These are phyloP conservation scores for Ophion costatus DNA, from an alignment of 2,888 invertebrate species.

Conservation along the genomic window DNA sequence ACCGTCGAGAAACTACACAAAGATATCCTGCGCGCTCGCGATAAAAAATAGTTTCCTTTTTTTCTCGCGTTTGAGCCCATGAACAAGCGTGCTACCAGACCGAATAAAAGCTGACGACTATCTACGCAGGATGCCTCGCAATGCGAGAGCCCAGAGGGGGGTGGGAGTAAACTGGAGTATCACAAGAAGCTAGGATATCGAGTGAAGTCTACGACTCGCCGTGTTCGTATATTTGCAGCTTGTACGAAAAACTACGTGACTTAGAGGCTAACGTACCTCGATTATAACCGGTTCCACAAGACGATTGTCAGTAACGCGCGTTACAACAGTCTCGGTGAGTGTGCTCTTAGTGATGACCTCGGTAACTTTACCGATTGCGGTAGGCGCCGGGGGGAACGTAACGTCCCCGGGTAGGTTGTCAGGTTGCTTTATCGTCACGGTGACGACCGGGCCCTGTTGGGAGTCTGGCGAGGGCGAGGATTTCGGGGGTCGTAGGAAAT, in stretches of 20 bases:
- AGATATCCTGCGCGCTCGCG: neutral
- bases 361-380: conserved; percentile 93
- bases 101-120: conserved; percentile 28
- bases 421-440: conserved; percentile 93
- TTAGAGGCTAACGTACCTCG: conserved; percentile 88
- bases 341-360: conserved; percentile 98
- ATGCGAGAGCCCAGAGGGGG: conserved; percentile 12
- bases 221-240: neutral
- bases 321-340: conserved; percentile 97
- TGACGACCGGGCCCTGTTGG: conserved; percentile 87
- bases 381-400: conserved; percentile 92
- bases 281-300: conserved; percentile 93
- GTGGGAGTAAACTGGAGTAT: conserved; percentile 14
- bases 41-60: conserved; percentile 11
- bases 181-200: conserved; percentile 18
- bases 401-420: conserved; percentile 87
- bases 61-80: neutral
- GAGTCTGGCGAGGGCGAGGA: conserved; percentile 82
- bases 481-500: conserved; percentile 88
- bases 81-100: neutral
- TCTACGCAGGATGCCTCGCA: conserved; percentile 17
- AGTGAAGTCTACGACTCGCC: neutral
- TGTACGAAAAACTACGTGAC: conserved; percentile 31
- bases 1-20: conserved; percentile 6
- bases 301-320: conserved; percentile 96